These are phyloP conservation scores for Cygnus atratus DNA, from an alignment of 2,113 vertebrate genomes.

Conservation along the genomic window DNA sequence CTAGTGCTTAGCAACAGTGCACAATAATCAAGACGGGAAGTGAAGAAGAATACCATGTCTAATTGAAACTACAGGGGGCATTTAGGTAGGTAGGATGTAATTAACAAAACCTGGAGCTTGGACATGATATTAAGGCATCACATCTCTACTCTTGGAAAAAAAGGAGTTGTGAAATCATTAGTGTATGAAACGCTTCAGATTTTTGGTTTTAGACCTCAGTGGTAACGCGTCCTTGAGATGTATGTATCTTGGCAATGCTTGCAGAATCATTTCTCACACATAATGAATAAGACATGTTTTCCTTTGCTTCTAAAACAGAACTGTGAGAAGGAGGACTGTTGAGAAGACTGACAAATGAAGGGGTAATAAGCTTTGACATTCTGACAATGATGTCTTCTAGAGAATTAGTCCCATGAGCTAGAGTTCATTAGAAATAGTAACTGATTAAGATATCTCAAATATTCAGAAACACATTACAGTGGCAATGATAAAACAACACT, in stretches of 20 bases:
- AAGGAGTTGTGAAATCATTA: not conserved
- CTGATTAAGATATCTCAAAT: not conserved
- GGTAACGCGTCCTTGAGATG: not conserved
- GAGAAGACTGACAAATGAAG: not conserved
- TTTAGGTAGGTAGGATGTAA: conserved; percentile 50
- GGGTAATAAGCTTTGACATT: conserved; percentile 15
- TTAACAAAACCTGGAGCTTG: conserved; percentile 56
- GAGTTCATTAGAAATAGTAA: conserved; percentile 1
- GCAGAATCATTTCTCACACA: accelerated
- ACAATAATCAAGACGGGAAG: conserved; percentile 61
- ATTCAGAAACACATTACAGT: not conserved
- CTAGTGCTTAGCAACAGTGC: conserved; percentile 55
- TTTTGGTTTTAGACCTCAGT: not conserved
- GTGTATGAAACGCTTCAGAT: accelerated
- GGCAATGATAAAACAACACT: not conserved
- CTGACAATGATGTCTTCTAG: not conserved
- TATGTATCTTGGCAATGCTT: not conserved
- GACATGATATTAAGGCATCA: conserved; percentile 33
- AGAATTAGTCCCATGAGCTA: not conserved
- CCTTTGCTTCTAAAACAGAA: not conserved
- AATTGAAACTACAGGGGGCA: conserved; percentile 63
- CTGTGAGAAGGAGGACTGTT: not conserved
- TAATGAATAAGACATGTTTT: not conserved
- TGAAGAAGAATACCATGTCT: conserved; percentile 64
- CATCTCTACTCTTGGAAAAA: not conserved